Percentiles rank a stretch among this genome's conserved stretches.
phyloP scores from a whole-genome alignment of 2,797 vertebrate genomes.

The Aulostomus chinensis region DNA sequence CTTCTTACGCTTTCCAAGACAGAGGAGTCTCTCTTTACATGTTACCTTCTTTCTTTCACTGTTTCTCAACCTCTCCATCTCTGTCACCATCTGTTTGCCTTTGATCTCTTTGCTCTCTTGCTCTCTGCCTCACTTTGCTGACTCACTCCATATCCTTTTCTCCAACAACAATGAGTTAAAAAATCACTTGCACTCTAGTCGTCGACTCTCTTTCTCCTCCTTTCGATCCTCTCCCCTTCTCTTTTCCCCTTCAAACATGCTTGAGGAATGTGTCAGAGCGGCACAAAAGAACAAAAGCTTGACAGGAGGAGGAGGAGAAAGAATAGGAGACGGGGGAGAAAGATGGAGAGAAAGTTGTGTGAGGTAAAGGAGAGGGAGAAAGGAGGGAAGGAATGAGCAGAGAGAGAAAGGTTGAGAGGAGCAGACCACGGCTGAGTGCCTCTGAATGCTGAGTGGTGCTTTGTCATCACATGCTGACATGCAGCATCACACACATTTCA shows the following conservation, averaged over 20 bases:
- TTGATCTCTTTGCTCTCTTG: constrained; percentile 56
- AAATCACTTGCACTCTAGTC: constrained; percentile 57
- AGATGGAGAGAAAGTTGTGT: constrained; percentile 32
- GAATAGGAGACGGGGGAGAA: constrained; percentile 2
- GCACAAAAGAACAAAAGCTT: constrained; percentile 79
- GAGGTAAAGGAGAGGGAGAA: constrained; percentile 56
- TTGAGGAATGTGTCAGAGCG: constrained; percentile 75
- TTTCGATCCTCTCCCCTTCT: constrained; percentile 44
- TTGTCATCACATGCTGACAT: constrained; percentile 73
- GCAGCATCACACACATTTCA: constrained; percentile 68
- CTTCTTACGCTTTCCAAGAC: constrained; percentile 42
- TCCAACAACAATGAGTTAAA: constrained; percentile 64
- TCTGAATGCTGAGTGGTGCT: constrained; percentile 66
- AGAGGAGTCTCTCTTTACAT: constrained; percentile 52
- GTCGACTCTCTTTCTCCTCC: constrained; percentile 46
- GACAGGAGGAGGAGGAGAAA: constrained; percentile 49
- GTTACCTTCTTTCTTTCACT: constrained; percentile 28
- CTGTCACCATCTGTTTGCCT: constrained; percentile 55
- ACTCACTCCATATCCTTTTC: constrained; percentile 54
- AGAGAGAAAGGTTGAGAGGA: constrained; percentile 59
- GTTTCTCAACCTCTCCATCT: constrained; percentile 53
- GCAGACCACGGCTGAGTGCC: constrained; percentile 54
- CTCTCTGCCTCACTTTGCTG: constrained; percentile 44
- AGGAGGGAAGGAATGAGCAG: constrained; percentile 55
- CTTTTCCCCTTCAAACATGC: constrained; percentile 49